Percentiles rank a stretch among this genome's conserved stretches.
Conservation (phyloP, 2,113 vertebrate species). For the Psilopogon haemacephalus region DNA sequence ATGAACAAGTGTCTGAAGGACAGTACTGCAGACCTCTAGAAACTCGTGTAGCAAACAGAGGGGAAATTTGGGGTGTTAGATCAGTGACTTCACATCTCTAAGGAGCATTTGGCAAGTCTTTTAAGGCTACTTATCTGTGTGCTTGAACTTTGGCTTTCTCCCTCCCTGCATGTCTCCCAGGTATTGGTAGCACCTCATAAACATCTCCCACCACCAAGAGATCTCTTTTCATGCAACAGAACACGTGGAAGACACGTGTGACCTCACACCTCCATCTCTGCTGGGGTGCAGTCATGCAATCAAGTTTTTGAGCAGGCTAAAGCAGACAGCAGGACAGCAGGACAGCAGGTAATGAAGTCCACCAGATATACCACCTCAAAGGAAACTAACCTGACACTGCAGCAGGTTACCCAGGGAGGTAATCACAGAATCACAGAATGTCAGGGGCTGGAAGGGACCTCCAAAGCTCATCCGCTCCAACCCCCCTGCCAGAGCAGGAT, state of each 20-base stretch:
- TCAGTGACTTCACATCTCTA: not conserved
- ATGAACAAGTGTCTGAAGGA: not conserved
- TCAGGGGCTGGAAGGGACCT: too few relatives aligned
- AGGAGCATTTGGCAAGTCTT: not conserved
- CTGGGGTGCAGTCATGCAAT: not conserved
- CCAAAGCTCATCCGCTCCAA: too few relatives aligned
- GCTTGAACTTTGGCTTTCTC: not conserved
- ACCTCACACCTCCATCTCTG: not conserved
- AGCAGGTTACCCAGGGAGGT: too few relatives aligned
- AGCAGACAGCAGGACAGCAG: not conserved
- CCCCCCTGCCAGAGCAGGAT: too few relatives aligned
- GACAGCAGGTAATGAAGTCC: not conserved
- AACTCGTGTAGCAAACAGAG: not conserved
- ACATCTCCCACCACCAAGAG: not conserved
- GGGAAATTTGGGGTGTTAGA: not conserved
- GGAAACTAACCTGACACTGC: not conserved
- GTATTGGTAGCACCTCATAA: constrained; percentile 27
- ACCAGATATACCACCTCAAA: not conserved
- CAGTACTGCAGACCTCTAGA: not conserved
- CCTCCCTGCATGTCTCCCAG: not conserved
- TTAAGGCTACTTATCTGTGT: not conserved
- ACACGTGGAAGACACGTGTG: not conserved
- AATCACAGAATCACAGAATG: too few relatives aligned
- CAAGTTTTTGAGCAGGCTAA: not conserved
- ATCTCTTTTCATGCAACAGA: not conserved